phyloP scores from a whole-genome alignment of 2,888 invertebrate species.

The Nomada flava region DNA sequence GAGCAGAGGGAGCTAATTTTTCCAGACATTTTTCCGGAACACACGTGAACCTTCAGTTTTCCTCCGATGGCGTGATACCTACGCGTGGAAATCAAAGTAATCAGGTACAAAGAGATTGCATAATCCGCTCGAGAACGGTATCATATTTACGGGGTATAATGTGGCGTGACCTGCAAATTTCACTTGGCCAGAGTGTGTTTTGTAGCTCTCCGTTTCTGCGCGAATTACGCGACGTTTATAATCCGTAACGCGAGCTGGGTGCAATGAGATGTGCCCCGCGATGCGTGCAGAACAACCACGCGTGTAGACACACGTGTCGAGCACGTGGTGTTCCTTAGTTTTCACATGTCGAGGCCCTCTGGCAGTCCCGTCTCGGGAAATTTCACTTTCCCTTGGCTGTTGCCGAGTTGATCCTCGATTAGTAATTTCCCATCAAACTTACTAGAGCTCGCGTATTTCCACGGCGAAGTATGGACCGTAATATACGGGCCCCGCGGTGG shows the following conservation, averaged over 20 bases:
- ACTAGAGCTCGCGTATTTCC: slow-evolving; percentile 1
- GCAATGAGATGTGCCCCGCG: slow-evolving; percentile 51
- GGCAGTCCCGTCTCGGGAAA: slow-evolving; percentile 21
- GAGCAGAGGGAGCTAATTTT: not conserved
- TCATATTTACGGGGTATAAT: slow-evolving; percentile 58
- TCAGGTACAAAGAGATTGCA: not conserved
- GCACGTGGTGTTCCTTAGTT: slow-evolving; percentile 55
- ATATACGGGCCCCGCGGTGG: not conserved
- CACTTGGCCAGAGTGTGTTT: slow-evolving; percentile 34
- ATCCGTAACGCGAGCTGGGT: slow-evolving; percentile 62
- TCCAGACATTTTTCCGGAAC: not conserved
- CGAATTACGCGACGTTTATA: slow-evolving; percentile 69
- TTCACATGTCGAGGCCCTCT: slow-evolving; percentile 11
- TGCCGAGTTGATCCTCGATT: slow-evolving; percentile 24
- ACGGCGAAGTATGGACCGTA: not conserved
- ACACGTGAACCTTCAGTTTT: not conserved
- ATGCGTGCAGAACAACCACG: slow-evolving; percentile 42
- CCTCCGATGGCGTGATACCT: not conserved
- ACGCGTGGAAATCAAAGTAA: not conserved
- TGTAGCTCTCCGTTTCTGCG: slow-evolving; percentile 37
- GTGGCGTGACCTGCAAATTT: slow-evolving; percentile 68
- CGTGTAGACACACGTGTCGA: slow-evolving; percentile 65
- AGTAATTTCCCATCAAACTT: slow-evolving; percentile 30
- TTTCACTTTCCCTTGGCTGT: slow-evolving; percentile 39
- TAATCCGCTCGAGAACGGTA: slow-evolving; percentile 24